Percentiles rank a stretch among this genome's conserved stretches.
Conservation (phyloP, 1,140 invertebrate genomes). For the Antheraea mylitta region DNA sequence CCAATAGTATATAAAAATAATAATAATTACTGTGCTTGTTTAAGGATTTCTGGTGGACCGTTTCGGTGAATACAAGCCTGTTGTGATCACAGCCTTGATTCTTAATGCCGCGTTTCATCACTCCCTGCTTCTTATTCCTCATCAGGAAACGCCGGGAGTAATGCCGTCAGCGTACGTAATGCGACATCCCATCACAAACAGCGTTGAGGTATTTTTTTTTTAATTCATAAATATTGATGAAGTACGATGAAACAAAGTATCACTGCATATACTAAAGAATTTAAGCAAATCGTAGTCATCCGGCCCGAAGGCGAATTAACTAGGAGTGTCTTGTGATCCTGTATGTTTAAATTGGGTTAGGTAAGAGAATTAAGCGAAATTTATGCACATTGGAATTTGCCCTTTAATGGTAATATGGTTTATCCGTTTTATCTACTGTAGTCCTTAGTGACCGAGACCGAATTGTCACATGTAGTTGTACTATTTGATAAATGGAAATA, state of each 20-base stretch:
- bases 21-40: constrained; percentile 5
- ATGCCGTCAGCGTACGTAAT: constrained; percentile 86
- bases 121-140: constrained; percentile 85
- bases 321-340: constrained; percentile 67
- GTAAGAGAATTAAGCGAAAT: constrained; percentile 61
- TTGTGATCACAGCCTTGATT: constrained; percentile 86
- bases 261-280: constrained; percentile 62
- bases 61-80: constrained; percentile 89
- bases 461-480: constrained; percentile 1
- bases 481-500: constrained; percentile 12
- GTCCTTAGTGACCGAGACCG: constrained; percentile 10
- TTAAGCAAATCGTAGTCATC: constrained; percentile 78
- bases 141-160: constrained; percentile 85
- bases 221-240: constrained; percentile 27
- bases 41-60: constrained; percentile 89
- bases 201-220: constrained; percentile 81
- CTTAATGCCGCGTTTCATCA: constrained; percentile 87
- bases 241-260: background rate
- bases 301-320: constrained; percentile 72
- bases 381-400: constrained; percentile 44
- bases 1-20: background rate
- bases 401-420: constrained; percentile 24
- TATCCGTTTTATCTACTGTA: constrained; percentile 15
- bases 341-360: constrained; percentile 62
- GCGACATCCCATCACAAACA: constrained; percentile 82